Evolutionary conservation across 2,113 vertebrate species (phyloP), one percentile per base, ranked within the genome.

Genomic region (Pterocles burchelli): DNA sequence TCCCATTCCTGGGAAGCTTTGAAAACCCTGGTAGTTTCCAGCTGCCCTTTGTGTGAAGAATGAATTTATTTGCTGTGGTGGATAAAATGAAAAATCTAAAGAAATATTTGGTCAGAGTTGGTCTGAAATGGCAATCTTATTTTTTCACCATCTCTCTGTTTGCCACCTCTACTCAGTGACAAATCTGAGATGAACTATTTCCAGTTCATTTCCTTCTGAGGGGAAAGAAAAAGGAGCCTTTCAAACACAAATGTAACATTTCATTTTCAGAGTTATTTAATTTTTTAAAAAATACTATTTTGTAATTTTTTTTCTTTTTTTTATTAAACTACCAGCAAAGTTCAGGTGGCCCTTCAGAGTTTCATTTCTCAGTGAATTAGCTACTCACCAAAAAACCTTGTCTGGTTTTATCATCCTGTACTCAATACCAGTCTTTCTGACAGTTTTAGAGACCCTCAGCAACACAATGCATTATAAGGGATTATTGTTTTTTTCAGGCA

Each of bases 81-180:
- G 38, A 14, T 87, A 92, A 90, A 88, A 89, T 45, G 55, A 86
- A 88, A 92, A 94, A 84, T n/a, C 43, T 67, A 46, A 95, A 92
- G 3, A 84, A 86, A 34, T n/a, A 15, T 85, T 91, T 79, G 54
- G 58, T 91, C 36, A 68, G 45, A 72, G n/a, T 54, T 90, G 45
- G n/a, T 93, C 62, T 76, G 62, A 93, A 93, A 68, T 85, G 25
- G 78, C 72, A 93, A 36, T 24, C 2, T 41, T 21, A 51, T 65
- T 18, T 43, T 74, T 28, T 5, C 17, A 75, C 43, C 10, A n/a
- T 72, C 20, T 81, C 67, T 70, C 66, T 68, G 45, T 45, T 25
- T 93, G 58, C 34, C 20, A 43, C 7, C 25, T 22, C 7, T 91
- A 21, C 25, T 33, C 28, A 88, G 59, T 80, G 67, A 85, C 74